Base-by-base conservation (phyloP, 1,140 invertebrate genomes). In the Eurosta solidaginis region DNA sequence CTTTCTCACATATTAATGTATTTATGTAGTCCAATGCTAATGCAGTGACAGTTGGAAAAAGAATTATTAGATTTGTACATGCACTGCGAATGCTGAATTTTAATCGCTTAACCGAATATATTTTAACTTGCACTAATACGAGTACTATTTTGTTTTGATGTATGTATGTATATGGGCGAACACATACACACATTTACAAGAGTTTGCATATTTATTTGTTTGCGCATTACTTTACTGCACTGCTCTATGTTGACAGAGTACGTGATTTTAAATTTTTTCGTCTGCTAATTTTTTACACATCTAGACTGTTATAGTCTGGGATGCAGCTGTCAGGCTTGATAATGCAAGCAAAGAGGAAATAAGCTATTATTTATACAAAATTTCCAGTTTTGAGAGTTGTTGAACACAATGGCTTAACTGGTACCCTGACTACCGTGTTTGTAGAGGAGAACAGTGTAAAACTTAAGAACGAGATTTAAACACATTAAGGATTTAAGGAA, bases 61-160 rank as follows among this genome's bases (percentile, higher is more conserved):
- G 83, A 86, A 82, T 85, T 86, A 85, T 86, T 86, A 82, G 83
- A 84, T 86, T 84, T 84, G 77, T 80, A 81, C 83, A 85, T 86
- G 84, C 82, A 82, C 74, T 59, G 50, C 74, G 82, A 80, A 82
- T 40, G 29, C 33, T 68, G 59, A 68, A 68, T 79, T 80, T 78
- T 77, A 79, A 82, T 80, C 81, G 78, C 59, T 68, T 68, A 40
- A 36, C 73, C 42, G 36, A 47, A 74, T 45, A 47, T 17, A 74
- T 74, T 68, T 68, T 10, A 68, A 68, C 59, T 17, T 68, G 2
- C 59, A 20, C n/a, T 25, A 29, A 10, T 40, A n/a, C n/a, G n/a
- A n/a, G n/a, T n/a, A n/a, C n/a, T n/a, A n/a, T n/a, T n/a, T n/a
- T n/a, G n/a, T n/a, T 29, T 3, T 5, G 1, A 0, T 40, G 40